Base-by-base conservation (phyloP, 2,888 invertebrate species). In the Choreutis nemorana region DNA sequence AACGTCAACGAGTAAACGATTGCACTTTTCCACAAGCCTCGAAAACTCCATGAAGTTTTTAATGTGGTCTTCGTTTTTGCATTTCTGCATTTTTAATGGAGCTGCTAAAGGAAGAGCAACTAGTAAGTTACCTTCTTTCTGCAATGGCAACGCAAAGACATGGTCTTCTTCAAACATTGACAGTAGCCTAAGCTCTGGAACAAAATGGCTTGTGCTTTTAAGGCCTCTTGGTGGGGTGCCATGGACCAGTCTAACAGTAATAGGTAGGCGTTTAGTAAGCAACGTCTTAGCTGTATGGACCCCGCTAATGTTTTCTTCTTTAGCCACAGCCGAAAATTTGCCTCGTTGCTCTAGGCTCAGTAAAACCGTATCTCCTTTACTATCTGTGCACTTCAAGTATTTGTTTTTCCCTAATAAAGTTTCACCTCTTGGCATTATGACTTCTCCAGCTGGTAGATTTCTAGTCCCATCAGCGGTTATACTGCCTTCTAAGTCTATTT, bases 241-340 rank as follows among this genome's bases (percentile, higher is more conserved):
- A 54, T 94, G 92, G 3, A 96, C 94, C 50, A 96, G 81, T 51
- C 95, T 84, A 9, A 97, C 95, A 40, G 94, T 94, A 41, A 97
- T 82, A 14, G 97, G 97, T 73, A 97, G 83, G 41, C 96, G 83
- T 67, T 96, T 97, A 41, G 89, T 87, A 31, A 96, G 73, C 41
- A 97, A 80, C 50, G 93, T 94, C 55, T 89, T 87, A 9, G 94
- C 92, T 39, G 91, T 91, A 65, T 97, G 96, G 10, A 96, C 96
- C 12, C 96, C 96, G 56, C 94, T 92, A 40, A 97, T 94, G 71
- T 94, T 94, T 52, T 94, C 94, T 64, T 94, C 92, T 52, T 92
- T 87, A 36, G 96, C 96, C 31, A 97, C 81, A 26, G 94, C 92
- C 48, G 94, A 95, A 73, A 97, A 95, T 53, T 91, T 88, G 20